Evolutionary conservation across 2,888 invertebrate species (phyloP), one percentile per base, ranked within the genome.

Genomic region (Vanessa cardui): DNA sequence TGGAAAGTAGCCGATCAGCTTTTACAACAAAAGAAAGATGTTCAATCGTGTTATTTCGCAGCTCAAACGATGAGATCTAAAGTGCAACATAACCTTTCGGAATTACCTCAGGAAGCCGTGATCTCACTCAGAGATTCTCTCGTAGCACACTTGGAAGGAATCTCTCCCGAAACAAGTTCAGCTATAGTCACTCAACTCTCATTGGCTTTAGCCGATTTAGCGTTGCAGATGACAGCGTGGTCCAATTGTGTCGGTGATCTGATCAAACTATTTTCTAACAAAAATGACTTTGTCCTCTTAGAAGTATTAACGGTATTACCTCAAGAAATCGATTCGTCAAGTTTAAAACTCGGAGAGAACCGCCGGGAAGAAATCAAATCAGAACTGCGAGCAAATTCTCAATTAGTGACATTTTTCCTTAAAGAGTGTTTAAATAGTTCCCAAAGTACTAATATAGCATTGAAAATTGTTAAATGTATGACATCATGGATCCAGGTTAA

Each of bases 1-100:
- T 99, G 99, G 99, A 97, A 97, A 83, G 95, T 99, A 77, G 97
- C 99, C 9, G 99, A 99, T 86, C 97, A 98, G 86, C 94, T 99
- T 74, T 92, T 99, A 64, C 97, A 97, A 76, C 95, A 97, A 78
- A 98, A 98, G 82, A 94, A 96, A 73, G 97, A 98, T 87, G 89
- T 98, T 72, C 96, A 98, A 80, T 98, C 98, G 5, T 98, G 98
- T 88, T 99, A 99, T 84, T 99, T 99, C 92, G 99, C 99, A 59
- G 99, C 99, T 15, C 99, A 99, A 88, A 99, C 99, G 2, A 98
- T 99, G 96, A 94, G 99, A 78, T 97, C 97, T 33, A 99, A 99
- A 94, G 98, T 98, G 61, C 97, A 98, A 83, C 94, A 96, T 73
- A 97, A 96, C 68, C 97, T 99, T 83, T 96, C 98, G 77, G 99